Percentiles rank a stretch among this genome's conserved stretches.
phyloP scores from a whole-genome alignment of 2,888 invertebrate genomes.

The Phrixothrix hirtus region DNA sequence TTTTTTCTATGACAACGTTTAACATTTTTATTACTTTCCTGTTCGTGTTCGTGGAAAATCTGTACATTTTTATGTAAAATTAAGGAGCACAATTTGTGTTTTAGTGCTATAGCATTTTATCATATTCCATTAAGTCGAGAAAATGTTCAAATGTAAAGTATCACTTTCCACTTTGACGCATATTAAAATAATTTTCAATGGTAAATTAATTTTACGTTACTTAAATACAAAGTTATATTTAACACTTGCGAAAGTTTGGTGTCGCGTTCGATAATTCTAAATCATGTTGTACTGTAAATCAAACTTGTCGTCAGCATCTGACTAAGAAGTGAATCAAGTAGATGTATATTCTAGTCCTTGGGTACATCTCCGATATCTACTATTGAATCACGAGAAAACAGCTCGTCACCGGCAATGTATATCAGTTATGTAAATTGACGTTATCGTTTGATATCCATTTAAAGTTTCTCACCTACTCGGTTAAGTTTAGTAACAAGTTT shows the following conservation, averaged over 20 bases:
- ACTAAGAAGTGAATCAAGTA: slow-evolving; percentile 33
- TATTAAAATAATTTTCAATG: too few species aligned
- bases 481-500: slow-evolving; percentile 10
- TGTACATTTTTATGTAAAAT: slow-evolving; percentile 15
- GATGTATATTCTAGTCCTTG: slow-evolving; percentile 33
- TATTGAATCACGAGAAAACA: slow-evolving; percentile 21
- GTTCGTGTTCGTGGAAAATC: slow-evolving; percentile 10
- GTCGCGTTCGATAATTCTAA: not conserved
- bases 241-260: not conserved
- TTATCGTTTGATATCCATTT: slow-evolving; percentile 18
- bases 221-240: too few species aligned
- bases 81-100: slow-evolving; percentile 12
- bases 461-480: slow-evolving; percentile 15
- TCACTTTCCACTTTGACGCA: too few species aligned
- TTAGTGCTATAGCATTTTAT: too few species aligned
- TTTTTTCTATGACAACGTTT: slow-evolving; percentile 15
- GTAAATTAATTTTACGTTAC: too few species aligned
- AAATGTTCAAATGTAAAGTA: too few species aligned
- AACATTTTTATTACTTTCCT: slow-evolving; percentile 23
- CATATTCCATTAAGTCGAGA: too few species aligned
- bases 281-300: too few species aligned
- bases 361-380: slow-evolving; percentile 34
- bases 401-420: slow-evolving; percentile 16
- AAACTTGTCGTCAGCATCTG: slow-evolving; percentile 40
- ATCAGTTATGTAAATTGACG: slow-evolving; percentile 15